phyloP scores from a whole-genome alignment of 2,888 invertebrate species.

The Plebejus anna region DNA sequence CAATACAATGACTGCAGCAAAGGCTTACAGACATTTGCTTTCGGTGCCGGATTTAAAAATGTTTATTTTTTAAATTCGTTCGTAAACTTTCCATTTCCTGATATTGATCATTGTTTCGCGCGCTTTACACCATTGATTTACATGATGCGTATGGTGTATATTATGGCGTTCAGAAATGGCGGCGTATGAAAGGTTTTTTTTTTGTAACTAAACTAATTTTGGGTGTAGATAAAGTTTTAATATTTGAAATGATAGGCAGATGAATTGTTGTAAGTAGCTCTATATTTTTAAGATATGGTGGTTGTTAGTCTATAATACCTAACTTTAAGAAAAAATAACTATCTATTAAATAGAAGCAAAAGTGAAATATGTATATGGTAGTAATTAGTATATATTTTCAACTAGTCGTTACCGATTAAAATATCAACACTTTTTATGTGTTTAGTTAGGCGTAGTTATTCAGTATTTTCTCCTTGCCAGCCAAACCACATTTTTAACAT shows the following conservation, averaged over 20 bases:
- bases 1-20: constrained; percentile 68
- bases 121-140: constrained; percentile 30
- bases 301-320: background rate
- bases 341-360: background rate
- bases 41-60: constrained; percentile 38
- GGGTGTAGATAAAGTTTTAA: background rate
- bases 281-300: background rate
- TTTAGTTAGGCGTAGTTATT: too few species aligned
- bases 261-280: background rate
- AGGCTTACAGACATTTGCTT: constrained; percentile 59
- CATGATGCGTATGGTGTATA: constrained; percentile 15
- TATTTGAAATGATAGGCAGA: background rate
- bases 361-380: too few species aligned
- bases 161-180: background rate
- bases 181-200: background rate
- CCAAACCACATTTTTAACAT: too few species aligned
- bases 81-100: constrained; percentile 35
- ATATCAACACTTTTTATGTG: too few species aligned
- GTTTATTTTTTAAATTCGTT: constrained; percentile 42
- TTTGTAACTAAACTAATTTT: background rate
- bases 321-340: background rate
- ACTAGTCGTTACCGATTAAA: too few species aligned
- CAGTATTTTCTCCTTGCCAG: too few species aligned
- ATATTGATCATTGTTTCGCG: constrained; percentile 36
- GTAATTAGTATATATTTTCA: too few species aligned